These are phyloP conservation scores for Drosophila austrosaltans DNA, from an alignment of 2,888 invertebrate genomes.

Conservation along the genomic window DNA sequence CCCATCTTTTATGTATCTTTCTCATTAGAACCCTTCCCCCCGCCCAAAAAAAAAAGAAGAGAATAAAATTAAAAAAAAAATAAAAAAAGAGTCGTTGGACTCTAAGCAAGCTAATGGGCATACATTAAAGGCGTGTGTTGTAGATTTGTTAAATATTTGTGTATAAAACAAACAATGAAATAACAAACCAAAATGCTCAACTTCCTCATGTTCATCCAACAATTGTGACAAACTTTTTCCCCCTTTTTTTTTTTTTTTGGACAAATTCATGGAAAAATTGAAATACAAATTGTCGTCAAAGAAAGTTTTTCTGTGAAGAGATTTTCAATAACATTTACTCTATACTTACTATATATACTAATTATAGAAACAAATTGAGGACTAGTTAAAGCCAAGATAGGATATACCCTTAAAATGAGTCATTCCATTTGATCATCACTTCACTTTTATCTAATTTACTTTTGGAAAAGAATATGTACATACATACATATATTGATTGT, in stretches of 20 bases:
- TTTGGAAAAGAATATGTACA: no score
- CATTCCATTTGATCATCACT: no score
- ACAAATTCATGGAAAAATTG: background rate
- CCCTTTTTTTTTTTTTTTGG: background rate
- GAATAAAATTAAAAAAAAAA: background rate
- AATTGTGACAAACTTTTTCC: background rate
- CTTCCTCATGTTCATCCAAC: conserved; percentile 6
- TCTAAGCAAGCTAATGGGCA: conserved; percentile 35
- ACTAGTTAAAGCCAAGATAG: no score
- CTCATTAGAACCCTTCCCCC: conserved; percentile 13
- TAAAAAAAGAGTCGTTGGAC: conserved; percentile 16
- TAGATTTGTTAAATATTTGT: conserved; percentile 32
- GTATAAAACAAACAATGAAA: conserved; percentile 12
- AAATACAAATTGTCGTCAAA: background rate
- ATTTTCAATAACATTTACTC: background rate
- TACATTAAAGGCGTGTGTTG: conserved; percentile 50
- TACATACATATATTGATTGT: no score
- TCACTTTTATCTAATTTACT: no score
- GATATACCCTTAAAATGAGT: no score
- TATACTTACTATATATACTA: no score
- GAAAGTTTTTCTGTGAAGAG: background rate
- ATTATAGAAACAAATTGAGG: no score
- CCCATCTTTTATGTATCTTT: conserved; percentile 17
- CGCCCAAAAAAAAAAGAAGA: conserved; percentile 8
- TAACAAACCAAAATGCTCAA: conserved; percentile 4